Percentiles rank a stretch among this genome's conserved stretches.
Conservation (phyloP, 2,888 invertebrate genomes). For the Chymomyza amoena region DNA sequence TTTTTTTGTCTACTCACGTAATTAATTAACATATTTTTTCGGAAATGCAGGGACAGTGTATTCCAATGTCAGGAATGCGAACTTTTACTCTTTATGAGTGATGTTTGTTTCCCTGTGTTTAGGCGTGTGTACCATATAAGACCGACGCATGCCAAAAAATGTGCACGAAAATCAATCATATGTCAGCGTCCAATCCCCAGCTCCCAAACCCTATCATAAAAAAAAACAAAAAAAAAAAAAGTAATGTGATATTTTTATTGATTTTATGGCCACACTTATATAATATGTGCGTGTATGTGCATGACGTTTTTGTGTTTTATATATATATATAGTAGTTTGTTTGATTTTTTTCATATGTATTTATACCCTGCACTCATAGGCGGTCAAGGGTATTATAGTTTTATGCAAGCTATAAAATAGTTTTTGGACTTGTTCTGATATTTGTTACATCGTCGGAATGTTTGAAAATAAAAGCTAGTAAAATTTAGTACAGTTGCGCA, state of each 20-base stretch:
- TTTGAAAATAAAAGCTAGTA: no score
- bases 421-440: no score
- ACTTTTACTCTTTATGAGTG: not conserved
- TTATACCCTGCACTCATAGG: not conserved
- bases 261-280: slow-evolving; percentile 38
- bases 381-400: no score
- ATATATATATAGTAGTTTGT: not conserved
- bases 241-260: slow-evolving; percentile 67
- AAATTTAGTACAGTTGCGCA: no score
- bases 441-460: no score
- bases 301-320: slow-evolving; percentile 1
- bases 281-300: not conserved
- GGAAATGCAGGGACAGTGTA: no score
- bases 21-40: no score
- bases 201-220: slow-evolving; percentile 16
- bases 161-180: slow-evolving; percentile 61
- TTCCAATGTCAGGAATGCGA: no score
- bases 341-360: not conserved
- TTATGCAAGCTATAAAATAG: no score
- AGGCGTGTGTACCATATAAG: not conserved
- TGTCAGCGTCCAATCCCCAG: slow-evolving; percentile 37
- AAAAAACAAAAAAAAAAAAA: slow-evolving; percentile 50
- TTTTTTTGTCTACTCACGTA: no score
- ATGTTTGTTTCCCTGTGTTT: not conserved
- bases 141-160: slow-evolving; percentile 9